Base-by-base conservation (phyloP, 23 tunicate species). In the Styela plicata region DNA sequence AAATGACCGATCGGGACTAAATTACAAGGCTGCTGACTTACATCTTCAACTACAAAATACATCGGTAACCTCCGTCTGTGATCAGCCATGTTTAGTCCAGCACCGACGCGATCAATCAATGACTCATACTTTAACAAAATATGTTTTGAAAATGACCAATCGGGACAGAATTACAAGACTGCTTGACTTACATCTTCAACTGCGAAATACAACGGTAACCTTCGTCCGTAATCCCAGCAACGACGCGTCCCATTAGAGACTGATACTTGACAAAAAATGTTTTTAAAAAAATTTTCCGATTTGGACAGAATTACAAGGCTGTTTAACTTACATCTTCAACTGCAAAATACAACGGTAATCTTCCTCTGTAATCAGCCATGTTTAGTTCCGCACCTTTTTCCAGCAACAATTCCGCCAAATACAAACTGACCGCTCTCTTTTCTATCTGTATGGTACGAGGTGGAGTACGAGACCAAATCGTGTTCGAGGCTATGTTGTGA, bases 301-400 rank as follows among this genome's bases (percentile, higher is more conserved):
- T 36, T 18, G 29, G 10, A 78, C 7, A 27, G 37, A 71, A 71
- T 3, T 5, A 27, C n/a, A n/a, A n/a, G n/a, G n/a, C n/a, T n/a
- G n/a, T n/a, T n/a, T 3, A 71, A 81, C 97, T 92, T 63, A 92
- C 97, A 64, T 93, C 98, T 82, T 88, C 89, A 7, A 85, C 98
- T n/a, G 93, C 98, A 34, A 93, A 88, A 70, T 84, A 93, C 24
- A 93, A 84, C 10, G 98, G 98, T 63, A 93, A 36, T 25, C 98
- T 69, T 28, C 93, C 93, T 31, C 98, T 73, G 81, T 93, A 88
- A 73, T 93, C 98, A 28, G 93, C 86, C 89, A 93, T 84, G 67
- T 93, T 93, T 71, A 93, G 34, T 63, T 88, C 98, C 1, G 89
- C 92, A 2, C 93, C 98, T 85, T 78, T 61, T 24, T 93, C 93